Evolutionary conservation across 2,797 vertebrate species (phyloP).

Genomic region (Poeciliopsis infans): DNA sequence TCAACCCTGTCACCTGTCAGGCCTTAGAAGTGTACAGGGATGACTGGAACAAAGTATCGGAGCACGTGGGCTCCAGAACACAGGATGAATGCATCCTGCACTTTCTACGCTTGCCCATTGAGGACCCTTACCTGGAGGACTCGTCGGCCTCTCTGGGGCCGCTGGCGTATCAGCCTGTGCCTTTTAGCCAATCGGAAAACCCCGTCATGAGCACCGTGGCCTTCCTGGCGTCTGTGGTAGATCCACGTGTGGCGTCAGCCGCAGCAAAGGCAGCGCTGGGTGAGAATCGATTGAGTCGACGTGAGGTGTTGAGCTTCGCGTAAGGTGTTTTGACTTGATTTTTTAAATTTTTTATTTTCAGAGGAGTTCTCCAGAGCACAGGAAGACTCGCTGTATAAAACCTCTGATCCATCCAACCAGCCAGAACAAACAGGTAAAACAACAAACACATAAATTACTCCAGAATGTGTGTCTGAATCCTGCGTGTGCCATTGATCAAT

Average conservation of each 20-base stretch:
- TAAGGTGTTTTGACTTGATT: conserved; percentile 12
- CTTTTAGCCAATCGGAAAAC: conserved; percentile 97
- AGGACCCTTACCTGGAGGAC: conserved; percentile 96
- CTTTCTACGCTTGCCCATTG: conserved; percentile 94
- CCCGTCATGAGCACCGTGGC: conserved; percentile 98
- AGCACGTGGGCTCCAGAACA: conserved; percentile 95
- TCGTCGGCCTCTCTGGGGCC: conserved; percentile 93
- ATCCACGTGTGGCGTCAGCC: conserved; percentile 92
- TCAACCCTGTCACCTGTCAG: conserved; percentile 64
- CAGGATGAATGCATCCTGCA: conserved; percentile 98
- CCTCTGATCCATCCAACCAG: conserved; percentile 79
- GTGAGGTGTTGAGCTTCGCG: not conserved
- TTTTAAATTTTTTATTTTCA: conserved; percentile 57
- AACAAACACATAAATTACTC: not conserved
- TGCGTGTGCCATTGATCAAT: not conserved
- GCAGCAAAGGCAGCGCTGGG: conserved; percentile 94
- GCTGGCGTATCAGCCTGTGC: conserved; percentile 92
- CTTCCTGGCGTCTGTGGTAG: conserved; percentile 95
- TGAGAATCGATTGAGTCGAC: conserved; percentile 57
- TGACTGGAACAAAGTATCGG: conserved; percentile 98
- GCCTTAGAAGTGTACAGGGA: conserved; percentile 98
- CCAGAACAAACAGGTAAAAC: conserved; percentile 63
- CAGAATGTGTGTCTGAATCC: not conserved
- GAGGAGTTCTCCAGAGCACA: conserved; percentile 96
- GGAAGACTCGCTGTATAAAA: conserved; percentile 88